Percentiles rank a stretch among this genome's conserved stretches.
phyloP scores from a whole-genome alignment of 2,888 invertebrate species.

The Cecidostiba fungosa region DNA sequence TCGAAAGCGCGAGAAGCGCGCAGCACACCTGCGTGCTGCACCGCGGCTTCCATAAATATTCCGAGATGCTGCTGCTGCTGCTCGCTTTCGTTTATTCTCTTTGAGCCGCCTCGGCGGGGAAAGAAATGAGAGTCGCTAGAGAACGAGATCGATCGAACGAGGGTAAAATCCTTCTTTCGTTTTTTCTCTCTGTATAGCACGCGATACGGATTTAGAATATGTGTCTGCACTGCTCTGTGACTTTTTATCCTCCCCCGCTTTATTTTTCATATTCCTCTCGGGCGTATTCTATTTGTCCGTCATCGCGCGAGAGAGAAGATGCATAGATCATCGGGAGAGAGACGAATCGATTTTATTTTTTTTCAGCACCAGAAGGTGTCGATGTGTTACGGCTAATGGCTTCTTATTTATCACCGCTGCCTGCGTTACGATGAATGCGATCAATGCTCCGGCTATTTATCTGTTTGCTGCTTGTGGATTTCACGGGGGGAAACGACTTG shows the following conservation, averaged over 20 bases:
- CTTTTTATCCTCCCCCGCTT: conserved; percentile 11
- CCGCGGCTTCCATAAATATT: conserved; percentile 67
- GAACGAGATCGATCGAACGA: conserved; percentile 42
- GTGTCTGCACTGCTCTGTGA: not conserved
- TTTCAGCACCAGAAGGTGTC: not conserved
- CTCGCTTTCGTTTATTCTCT: conserved; percentile 61
- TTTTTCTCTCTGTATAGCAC: not conserved
- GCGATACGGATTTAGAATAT: conserved; percentile 14
- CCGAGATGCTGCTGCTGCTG: conserved; percentile 56
- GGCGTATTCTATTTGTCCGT: conserved; percentile 13
- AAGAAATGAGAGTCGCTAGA: conserved; percentile 46
- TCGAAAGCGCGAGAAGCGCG: not conserved
- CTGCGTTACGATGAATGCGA: not conserved
- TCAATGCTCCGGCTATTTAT: conserved; percentile 17
- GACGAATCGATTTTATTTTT: conserved; percentile 7
- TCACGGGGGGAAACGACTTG: not conserved
- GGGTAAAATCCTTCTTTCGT: conserved; percentile 4
- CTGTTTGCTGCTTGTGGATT: not conserved
- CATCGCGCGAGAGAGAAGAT: not conserved
- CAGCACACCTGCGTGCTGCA: conserved; percentile 39
- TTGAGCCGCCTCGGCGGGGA: conserved; percentile 54
- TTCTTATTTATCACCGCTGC: conserved; percentile 38
- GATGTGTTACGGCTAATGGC: conserved; percentile 33
- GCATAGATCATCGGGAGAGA: conserved; percentile 12
- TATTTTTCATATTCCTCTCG: not conserved